A percentile compares a stretch with the other conserved stretches of the same genome.
These are phyloP conservation scores for Loris lydekkerianus DNA, from an alignment of 2,797 vertebrate genomes.

Conservation along the genomic window DNA sequence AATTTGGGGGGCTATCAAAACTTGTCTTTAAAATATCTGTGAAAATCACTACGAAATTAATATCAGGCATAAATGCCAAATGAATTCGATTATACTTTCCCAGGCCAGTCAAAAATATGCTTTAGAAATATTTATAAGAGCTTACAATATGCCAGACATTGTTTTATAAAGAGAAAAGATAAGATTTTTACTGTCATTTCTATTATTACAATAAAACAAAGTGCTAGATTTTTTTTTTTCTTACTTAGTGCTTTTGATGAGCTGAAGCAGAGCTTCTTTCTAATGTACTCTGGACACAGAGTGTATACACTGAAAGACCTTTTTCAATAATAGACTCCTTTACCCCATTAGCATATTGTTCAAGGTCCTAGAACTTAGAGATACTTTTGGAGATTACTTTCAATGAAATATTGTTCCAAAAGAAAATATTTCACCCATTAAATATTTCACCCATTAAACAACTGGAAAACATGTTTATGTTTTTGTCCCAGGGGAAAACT, in stretches of 20 bases:
- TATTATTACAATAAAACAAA: slow-evolving; percentile 34
- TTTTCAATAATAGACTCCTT: slow-evolving; percentile 2
- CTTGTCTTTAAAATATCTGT: background rate
- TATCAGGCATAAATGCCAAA: background rate
- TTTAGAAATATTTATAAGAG: slow-evolving; percentile 41
- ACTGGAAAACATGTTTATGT: slow-evolving; percentile 25
- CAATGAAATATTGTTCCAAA: background rate
- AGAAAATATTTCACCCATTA: slow-evolving; percentile 44
- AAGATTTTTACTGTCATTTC: background rate
- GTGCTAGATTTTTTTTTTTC: background rate
- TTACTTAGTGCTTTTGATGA: slow-evolving; percentile 24
- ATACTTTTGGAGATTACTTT: slow-evolving; percentile 23
- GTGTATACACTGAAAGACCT: background rate
- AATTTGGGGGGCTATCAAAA: background rate
- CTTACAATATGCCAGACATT: background rate
- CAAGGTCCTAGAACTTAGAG: slow-evolving; percentile 21
- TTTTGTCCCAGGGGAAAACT: background rate
- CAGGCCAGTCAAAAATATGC: background rate
- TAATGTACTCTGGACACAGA: background rate
- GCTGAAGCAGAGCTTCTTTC: background rate
- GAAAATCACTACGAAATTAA: slow-evolving; percentile 42
- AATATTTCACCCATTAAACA: background rate
- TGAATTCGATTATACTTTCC: slow-evolving; percentile 33
- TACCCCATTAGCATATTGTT: background rate
- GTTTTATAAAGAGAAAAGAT: slow-evolving; percentile 46